Percentiles rank a stretch among this genome's conserved stretches.
These are phyloP conservation scores for Eudyptes chrysolophus DNA, from an alignment of 2,113 vertebrate genomes.

Conservation along the genomic window DNA sequence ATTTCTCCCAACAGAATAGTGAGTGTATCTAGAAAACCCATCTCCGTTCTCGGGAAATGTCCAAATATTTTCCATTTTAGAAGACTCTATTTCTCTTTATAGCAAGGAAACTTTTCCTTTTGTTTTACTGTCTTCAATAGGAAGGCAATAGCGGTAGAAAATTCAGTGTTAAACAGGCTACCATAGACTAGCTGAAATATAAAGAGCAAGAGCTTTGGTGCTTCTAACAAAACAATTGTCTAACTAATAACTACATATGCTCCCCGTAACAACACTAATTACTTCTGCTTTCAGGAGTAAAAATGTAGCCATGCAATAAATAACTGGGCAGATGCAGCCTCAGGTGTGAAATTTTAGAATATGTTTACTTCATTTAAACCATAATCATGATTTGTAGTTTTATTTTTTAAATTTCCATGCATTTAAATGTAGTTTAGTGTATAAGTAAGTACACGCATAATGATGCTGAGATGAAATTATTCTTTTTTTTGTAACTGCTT, in stretches of 20 bases:
- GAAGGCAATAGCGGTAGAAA: neutral
- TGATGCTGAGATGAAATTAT: neutral
- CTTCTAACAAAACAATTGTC: neutral
- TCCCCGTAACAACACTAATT: neutral
- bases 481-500: neutral
- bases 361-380: neutral
- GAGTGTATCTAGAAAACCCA: neutral
- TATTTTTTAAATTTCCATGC: neutral
- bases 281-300: neutral
- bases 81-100: neutral
- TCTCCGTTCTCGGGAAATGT: neutral
- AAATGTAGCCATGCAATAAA: neutral
- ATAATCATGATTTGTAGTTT: neutral
- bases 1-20: neutral
- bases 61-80: neutral
- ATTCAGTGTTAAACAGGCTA: neutral
- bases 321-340: neutral
- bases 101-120: neutral
- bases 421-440: neutral
- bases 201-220: neutral
- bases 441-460: neutral
- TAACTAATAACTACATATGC: neutral
- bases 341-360: neutral
- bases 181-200: neutral
- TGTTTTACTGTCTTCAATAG: neutral